Evolutionary conservation across 2,797 vertebrate species (phyloP).

Genomic region (Alectoris magna): DNA sequence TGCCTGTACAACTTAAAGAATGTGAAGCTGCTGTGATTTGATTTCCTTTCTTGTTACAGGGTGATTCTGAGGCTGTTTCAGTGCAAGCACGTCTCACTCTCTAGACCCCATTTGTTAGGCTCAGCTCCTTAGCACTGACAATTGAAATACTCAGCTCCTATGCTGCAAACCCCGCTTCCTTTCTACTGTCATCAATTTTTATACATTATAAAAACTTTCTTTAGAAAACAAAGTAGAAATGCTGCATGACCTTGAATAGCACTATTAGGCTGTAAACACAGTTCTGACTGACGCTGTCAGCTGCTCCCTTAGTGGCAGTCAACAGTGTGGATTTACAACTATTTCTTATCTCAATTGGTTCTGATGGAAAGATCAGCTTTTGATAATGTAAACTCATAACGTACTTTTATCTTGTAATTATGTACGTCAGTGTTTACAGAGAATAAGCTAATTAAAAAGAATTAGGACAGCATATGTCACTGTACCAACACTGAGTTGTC

Average conservation of each 20-base stretch:
- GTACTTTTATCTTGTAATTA: slow-evolving; percentile 40
- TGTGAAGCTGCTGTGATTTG: not conserved
- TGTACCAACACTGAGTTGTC: slow-evolving; percentile 57
- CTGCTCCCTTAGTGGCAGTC: not conserved
- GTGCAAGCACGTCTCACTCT: not conserved
- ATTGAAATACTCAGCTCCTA: not conserved
- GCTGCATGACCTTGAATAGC: not conserved
- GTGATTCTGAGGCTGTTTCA: not conserved
- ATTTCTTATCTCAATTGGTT: not conserved
- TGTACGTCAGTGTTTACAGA: slow-evolving; percentile 37
- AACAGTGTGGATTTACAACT: not conserved
- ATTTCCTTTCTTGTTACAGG: not conserved
- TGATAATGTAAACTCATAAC: slow-evolving; percentile 15
- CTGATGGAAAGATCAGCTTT: slow-evolving; percentile 30
- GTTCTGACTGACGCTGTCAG: not conserved
- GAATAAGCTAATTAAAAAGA: slow-evolving; percentile 74
- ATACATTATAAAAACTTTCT: not conserved
- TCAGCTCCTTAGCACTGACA: not conserved
- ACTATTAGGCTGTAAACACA: not conserved
- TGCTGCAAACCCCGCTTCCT: not conserved
- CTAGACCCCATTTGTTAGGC: not conserved
- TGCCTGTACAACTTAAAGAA: not conserved
- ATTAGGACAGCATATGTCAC: slow-evolving; percentile 72
- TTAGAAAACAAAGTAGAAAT: slow-evolving; percentile 14
- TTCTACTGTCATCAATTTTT: not conserved